Base-by-base conservation (phyloP, 92 coral and sea anemone species). In the Nematostella vectensis region DNA sequence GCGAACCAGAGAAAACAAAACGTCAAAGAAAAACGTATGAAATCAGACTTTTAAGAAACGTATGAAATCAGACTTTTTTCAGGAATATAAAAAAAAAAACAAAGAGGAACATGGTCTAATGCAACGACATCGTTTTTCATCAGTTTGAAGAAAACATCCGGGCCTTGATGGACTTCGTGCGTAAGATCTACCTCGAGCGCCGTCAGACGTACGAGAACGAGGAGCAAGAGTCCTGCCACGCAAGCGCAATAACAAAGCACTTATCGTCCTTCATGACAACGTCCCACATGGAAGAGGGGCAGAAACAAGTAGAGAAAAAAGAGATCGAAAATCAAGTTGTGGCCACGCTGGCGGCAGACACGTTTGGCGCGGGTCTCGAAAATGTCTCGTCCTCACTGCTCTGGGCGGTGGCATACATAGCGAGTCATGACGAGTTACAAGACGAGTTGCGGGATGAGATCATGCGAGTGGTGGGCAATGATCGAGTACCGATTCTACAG, bases 301-400 rank as follows among this genome's bases (percentile, higher is more conserved):
- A 33, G 40, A 45, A 45, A 17, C 4, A 45, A 8, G 18, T 4
- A 11, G n/a, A n/a, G n/a, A 19, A 45, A 45, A 4, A 45, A 19
- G 51, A 45, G 18, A 45, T 45, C 12, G 51, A 45, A 22, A 45
- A 45, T 19, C 51, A 45, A 19, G 18, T 45, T 17, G 18, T 45
- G 9, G 4, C 4, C 4, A 45, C 51, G 9, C 45, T 88, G 8
- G 21, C 72, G 30, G 69, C 87, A 4, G 96, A 88, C 56, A 50
- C 75, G 16, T 88, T 88, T 75, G 93, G 93, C 2, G 93, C 79
- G 1, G 75, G 87, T 20, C 59, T 88, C 27, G 91, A 83, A 47
- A 88, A 82, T 10, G 82, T 85, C 15, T 72, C 81, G 1, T 45
- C 88, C 24, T 11, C 88, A 20, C 22, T 88, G 44, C 47, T 38